A percentile compares a stretch with the other conserved stretches of the same genome.
Conservation (phyloP, 2,888 invertebrate genomes). For the Cephus spinipes region DNA sequence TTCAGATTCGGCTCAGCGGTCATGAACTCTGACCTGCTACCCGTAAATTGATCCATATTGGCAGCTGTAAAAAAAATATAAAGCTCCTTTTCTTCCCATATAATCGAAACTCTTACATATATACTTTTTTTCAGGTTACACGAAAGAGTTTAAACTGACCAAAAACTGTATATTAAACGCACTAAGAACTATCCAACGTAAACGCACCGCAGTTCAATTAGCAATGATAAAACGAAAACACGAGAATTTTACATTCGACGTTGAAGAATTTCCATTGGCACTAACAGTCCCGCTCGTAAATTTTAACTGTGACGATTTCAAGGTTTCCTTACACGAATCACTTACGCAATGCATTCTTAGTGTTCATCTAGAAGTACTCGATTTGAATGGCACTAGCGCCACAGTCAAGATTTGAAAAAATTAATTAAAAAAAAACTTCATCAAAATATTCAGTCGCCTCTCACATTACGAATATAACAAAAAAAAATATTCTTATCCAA, state of each 20-base stretch:
- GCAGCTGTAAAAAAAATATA: conserved; percentile 34
- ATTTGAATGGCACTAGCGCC: neutral
- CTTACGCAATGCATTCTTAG: neutral
- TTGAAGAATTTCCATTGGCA: neutral
- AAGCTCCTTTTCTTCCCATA: neutral
- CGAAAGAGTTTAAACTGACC: neutral
- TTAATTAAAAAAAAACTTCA: neutral
- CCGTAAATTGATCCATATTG: conserved; percentile 50
- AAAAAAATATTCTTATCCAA: too few relatives aligned
- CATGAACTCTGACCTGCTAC: conserved; percentile 73
- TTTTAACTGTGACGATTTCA: neutral
- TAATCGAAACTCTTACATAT: neutral
- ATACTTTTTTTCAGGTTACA: neutral
- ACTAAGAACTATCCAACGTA: neutral
- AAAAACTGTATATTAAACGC: neutral
- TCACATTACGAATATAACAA: too few relatives aligned
- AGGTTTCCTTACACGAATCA: neutral
- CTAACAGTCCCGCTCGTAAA: neutral
- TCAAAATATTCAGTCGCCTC: neutral
- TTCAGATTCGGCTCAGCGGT: conserved; percentile 70
- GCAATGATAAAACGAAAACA: neutral
- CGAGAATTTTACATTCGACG: neutral
- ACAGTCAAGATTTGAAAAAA: neutral
- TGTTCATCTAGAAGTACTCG: neutral
- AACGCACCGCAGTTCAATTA: neutral